Conservation (phyloP, 1,140 invertebrate species). For the Zaprionus davidi region DNA sequence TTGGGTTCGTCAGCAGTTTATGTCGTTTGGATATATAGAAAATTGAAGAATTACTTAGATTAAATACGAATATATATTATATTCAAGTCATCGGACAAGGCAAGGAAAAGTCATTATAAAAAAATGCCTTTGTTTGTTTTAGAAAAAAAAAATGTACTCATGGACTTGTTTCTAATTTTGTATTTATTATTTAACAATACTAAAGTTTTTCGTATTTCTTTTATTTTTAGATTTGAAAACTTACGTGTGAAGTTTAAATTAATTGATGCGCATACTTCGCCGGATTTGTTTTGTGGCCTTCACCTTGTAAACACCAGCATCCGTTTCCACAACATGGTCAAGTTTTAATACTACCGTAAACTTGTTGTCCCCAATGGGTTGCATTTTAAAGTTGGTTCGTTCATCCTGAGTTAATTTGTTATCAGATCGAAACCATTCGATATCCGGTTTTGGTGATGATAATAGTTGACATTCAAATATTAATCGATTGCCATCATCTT, state of each 20-base stretch:
- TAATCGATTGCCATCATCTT: constrained; percentile 97
- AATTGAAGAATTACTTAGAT: not conserved
- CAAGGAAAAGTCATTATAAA: not conserved
- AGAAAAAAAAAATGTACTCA: no score
- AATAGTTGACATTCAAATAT: constrained; percentile 97
- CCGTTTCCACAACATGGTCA: constrained; percentile 97
- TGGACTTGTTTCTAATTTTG: no score
- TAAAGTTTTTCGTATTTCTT: no score
- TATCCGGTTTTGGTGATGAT: constrained; percentile 94
- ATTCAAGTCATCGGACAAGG: not conserved
- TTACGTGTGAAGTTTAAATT: constrained; percentile 99
- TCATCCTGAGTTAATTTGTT: constrained; percentile 91
- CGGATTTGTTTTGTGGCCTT: constrained; percentile 98
- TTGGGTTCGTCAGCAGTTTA: constrained; percentile 92
- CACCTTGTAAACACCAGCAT: constrained; percentile 98
- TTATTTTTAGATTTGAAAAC: constrained; percentile 84
- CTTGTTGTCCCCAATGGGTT: constrained; percentile 93
- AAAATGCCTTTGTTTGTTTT: no score
- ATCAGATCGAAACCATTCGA: constrained; percentile 96
- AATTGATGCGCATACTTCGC: constrained; percentile 98
- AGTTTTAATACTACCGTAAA: constrained; percentile 96
- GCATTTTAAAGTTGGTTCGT: constrained; percentile 94
- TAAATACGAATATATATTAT: not conserved
- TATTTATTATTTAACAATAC: no score
- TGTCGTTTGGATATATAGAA: constrained; percentile 30